Conservation (phyloP, 2,113 vertebrate genomes). For the Ciconia stormi region DNA sequence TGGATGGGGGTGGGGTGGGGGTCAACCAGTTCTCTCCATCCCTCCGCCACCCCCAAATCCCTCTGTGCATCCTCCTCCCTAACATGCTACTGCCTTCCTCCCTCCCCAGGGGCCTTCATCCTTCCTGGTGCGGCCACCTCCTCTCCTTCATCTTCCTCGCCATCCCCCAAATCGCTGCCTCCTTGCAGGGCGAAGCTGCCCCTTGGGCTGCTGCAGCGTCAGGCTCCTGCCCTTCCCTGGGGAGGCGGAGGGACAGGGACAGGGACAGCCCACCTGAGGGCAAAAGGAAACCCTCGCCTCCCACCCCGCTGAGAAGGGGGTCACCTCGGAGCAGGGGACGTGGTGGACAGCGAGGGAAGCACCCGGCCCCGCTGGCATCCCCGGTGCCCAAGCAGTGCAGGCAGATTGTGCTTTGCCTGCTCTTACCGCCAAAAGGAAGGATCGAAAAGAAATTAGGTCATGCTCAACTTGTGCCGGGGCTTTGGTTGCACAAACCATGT, state of each 20-base stretch:
- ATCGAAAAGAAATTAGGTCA: constrained; percentile 18
- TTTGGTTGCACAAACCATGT: background rate
- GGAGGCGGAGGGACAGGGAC: background rate
- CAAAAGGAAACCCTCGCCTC: background rate
- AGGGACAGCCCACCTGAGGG: background rate
- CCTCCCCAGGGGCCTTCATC: background rate
- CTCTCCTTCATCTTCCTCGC: background rate
- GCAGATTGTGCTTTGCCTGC: constrained; percentile 5
- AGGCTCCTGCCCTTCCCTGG: background rate
- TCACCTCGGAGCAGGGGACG: background rate
- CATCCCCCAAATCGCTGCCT: background rate
- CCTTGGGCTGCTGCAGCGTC: rapidly evolving
- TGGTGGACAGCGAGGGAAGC: background rate
- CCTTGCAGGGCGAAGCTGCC: rapidly evolving
- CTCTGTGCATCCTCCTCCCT: background rate
- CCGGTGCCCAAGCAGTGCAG: rapidly evolving
- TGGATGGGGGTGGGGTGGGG: background rate
- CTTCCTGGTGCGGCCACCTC: background rate
- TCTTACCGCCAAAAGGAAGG: background rate
- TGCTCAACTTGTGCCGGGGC: constrained; percentile 14
- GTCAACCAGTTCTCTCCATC: background rate
- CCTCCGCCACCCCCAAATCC: background rate
- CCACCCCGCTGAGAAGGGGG: background rate
- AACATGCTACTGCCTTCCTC: rapidly evolving
- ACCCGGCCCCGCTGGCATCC: rapidly evolving